Conservation (phyloP, 2,113 vertebrate genomes). For the Columba janthina region DNA sequence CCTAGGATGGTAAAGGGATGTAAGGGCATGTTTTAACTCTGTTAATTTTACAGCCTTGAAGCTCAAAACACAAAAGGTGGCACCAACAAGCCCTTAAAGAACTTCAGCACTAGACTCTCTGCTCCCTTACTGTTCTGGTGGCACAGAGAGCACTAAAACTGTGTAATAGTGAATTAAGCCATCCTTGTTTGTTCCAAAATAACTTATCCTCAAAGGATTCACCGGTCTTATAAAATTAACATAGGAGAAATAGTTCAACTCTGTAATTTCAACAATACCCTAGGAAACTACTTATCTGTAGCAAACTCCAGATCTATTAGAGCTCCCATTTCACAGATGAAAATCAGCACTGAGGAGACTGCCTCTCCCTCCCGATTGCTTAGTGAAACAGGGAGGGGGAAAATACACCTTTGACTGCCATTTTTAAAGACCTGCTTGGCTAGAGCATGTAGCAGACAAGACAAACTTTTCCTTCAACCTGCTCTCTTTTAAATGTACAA, state of each 20-base stretch:
- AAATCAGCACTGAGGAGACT: neutral
- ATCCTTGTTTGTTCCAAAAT: conserved; percentile 3
- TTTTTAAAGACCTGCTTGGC: neutral
- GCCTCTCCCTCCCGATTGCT: neutral
- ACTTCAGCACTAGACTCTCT: neutral
- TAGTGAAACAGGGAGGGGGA: neutral
- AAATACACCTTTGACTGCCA: neutral
- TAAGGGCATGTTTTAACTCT: neutral
- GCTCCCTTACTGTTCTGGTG: neutral
- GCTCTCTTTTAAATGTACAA: neutral
- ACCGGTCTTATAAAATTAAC: neutral
- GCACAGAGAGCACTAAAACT: neutral
- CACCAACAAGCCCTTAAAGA: neutral
- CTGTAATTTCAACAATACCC: neutral
- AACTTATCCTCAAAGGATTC: neutral
- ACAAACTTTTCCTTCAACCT: neutral
- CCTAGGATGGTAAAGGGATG: neutral
- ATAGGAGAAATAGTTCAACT: neutral
- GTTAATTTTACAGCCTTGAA: neutral
- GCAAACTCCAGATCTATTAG: neutral
- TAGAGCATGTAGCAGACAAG: neutral
- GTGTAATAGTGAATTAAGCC: neutral
- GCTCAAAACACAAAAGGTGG: neutral
- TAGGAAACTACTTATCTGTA: neutral
- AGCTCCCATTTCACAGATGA: neutral